Evolutionary conservation across 2,113 vertebrate genomes (phyloP).

Genomic region (Tupaia tana): DNA sequence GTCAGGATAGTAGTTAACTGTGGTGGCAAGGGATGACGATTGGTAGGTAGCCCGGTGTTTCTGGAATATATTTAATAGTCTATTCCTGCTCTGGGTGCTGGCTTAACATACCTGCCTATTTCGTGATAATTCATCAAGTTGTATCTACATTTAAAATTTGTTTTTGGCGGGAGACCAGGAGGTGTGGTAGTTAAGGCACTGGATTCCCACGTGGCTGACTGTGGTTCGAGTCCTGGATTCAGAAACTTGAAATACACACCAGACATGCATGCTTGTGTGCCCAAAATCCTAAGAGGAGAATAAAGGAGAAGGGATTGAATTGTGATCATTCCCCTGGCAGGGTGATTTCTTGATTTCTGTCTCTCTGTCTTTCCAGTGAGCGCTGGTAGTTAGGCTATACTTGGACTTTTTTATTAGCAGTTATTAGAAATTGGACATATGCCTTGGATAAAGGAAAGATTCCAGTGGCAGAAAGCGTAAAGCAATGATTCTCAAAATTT

Average conservation of each 20-base stretch:
- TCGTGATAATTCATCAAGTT: slow-evolving; percentile 33
- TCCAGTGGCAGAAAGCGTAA: slow-evolving; percentile 13
- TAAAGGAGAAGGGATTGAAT: no score
- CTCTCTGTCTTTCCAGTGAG: no score
- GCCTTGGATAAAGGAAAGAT: neutral
- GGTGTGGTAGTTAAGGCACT: no score
- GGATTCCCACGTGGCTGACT: no score
- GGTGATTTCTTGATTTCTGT: no score
- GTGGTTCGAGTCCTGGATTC: no score
- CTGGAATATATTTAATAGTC: neutral
- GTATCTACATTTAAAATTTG: neutral
- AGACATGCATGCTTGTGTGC: no score
- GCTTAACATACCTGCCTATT: neutral
- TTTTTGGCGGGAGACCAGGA: neutral
- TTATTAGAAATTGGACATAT: slow-evolving; percentile 22
- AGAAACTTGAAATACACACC: no score
- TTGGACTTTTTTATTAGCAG: neutral
- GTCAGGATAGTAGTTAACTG: neutral
- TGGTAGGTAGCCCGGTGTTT: neutral
- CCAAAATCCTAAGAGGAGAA: no score
- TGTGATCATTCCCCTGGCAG: no score
- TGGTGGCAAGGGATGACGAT: neutral
- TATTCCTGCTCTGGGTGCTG: slow-evolving; percentile 8
- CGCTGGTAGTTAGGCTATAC: neutral
- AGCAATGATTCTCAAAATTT: slow-evolving; percentile 15